Percentiles rank a stretch among this genome's conserved stretches.
phyloP scores from a whole-genome alignment of 2,797 vertebrate species.

The Artibeus jamaicensis region DNA sequence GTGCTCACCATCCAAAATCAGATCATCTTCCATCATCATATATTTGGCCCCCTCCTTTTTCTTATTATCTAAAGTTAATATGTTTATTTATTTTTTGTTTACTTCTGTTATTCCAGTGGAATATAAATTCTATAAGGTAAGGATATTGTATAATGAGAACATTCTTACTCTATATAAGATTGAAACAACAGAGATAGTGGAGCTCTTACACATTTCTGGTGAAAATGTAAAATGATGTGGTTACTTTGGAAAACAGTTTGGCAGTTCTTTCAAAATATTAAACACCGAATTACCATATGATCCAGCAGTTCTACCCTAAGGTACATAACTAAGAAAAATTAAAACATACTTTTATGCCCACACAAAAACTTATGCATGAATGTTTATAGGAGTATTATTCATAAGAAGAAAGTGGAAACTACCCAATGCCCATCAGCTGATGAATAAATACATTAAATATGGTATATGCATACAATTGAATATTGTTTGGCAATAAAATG shows the following conservation, averaged over 20 bases:
- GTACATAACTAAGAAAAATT: not conserved
- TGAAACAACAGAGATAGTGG: not conserved
- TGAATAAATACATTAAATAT: not conserved
- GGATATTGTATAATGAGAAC: not conserved
- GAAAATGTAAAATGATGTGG: not conserved
- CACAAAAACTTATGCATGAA: not conserved
- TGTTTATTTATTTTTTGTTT: not conserved
- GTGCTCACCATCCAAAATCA: not conserved
- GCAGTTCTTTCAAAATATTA: not conserved
- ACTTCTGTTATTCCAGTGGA: not conserved
- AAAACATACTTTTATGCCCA: not conserved
- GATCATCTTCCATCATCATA: not conserved
- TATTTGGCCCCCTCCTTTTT: not conserved
- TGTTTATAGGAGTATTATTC: constrained; percentile 16
- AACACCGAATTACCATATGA: not conserved
- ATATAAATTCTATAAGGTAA: not conserved
- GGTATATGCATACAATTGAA: not conserved
- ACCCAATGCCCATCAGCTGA: not conserved
- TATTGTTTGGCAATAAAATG: not conserved
- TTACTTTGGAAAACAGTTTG: not conserved
- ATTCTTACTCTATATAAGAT: not conserved
- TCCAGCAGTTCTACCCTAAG: not conserved
- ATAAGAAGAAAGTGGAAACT: not conserved
- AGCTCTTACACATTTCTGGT: not conserved
- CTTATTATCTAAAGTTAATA: not conserved